phyloP scores from a whole-genome alignment of 2,113 vertebrate genomes.

The Cercopithecus mona region DNA sequence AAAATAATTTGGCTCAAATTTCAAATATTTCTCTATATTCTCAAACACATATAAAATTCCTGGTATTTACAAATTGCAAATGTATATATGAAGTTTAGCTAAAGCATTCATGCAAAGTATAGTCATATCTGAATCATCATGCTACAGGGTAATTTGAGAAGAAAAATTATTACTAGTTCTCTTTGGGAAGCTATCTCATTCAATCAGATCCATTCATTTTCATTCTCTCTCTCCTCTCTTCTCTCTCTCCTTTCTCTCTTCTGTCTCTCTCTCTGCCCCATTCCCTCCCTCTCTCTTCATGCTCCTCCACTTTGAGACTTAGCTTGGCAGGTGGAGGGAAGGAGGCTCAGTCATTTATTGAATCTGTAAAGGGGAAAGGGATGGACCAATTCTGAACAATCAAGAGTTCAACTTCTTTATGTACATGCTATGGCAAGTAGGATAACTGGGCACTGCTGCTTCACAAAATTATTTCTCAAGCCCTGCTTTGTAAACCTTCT shows the following conservation, averaged over 20 bases:
- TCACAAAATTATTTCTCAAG: not conserved
- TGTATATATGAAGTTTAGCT: not conserved
- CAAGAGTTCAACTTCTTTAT: not conserved
- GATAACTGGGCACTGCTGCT: not conserved
- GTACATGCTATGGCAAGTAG: not conserved
- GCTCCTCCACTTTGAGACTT: not conserved
- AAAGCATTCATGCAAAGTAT: conserved; percentile 42
- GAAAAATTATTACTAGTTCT: conserved; percentile 9
- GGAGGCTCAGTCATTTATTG: not conserved
- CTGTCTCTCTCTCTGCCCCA: not conserved
- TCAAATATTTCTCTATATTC: conserved; percentile 13
- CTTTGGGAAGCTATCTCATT: conserved; percentile 1
- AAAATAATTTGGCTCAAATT: conserved; percentile 49
- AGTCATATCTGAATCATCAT: conserved; percentile 30
- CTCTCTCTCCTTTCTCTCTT: not conserved
- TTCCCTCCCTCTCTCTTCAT: not conserved
- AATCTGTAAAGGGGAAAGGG: not conserved
- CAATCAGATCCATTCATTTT: not conserved
- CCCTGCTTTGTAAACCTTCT: not conserved
- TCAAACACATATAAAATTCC: not conserved
- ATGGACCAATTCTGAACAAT: not conserved
- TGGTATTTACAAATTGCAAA: conserved; percentile 54
- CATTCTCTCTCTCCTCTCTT: not conserved
- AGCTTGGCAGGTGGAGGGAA: not conserved
- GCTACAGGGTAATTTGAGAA: conserved; percentile 1